These are phyloP conservation scores for Apostichopus parvimensis DNA, from an alignment of 35 echinoderm and acorn worm species.

Conservation along the genomic window DNA sequence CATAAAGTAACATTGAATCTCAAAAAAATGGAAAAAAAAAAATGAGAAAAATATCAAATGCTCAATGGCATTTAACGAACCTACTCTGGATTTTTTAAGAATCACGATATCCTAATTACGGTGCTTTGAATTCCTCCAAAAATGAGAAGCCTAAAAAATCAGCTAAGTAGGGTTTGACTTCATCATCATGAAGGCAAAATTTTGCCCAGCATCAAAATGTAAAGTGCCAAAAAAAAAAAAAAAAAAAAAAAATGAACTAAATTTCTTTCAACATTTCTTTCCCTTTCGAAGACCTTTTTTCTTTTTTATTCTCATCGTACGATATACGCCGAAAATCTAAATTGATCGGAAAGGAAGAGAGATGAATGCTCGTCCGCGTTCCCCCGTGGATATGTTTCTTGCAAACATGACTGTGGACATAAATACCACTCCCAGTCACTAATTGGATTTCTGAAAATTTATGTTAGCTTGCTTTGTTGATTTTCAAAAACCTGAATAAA, in stretches of 20 bases:
- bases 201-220: background rate
- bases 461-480: background rate
- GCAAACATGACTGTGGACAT: conserved; percentile 11
- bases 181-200: background rate
- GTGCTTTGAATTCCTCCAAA: background rate
- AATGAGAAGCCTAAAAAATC: background rate
- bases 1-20: too few relatives aligned
- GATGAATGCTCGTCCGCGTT: background rate
- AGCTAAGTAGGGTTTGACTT: background rate
- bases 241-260: background rate
- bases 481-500: conserved; percentile 24
- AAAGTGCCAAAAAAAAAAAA: background rate
- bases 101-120: background rate
- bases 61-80: too few relatives aligned
- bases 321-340: background rate
- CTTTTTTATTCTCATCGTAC: background rate
- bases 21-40: too few relatives aligned
- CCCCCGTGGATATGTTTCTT: background rate
- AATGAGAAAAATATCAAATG: too few relatives aligned
- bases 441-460: conserved; percentile 8
- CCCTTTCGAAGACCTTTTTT: background rate
- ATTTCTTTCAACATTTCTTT: background rate
- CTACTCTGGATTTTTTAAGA: too few relatives aligned
- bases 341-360: background rate
- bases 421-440: background rate